Conservation (phyloP, 2,888 invertebrate genomes). For the Nebria brevicollis region DNA sequence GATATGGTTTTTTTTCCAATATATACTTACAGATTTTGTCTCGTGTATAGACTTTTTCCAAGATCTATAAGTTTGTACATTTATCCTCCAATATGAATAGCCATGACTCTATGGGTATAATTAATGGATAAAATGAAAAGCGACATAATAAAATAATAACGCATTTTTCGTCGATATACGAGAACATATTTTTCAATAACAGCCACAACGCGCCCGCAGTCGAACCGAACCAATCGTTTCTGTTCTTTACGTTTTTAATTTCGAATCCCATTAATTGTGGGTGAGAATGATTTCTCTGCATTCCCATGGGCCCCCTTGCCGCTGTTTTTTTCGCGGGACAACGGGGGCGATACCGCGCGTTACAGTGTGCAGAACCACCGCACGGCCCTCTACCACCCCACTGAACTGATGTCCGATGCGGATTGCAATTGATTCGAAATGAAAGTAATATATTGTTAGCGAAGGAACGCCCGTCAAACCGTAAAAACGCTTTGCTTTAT, state of each 20-base stretch:
- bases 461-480: slow-evolving; percentile 58
- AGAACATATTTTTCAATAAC: slow-evolving; percentile 47
- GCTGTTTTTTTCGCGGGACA: slow-evolving; percentile 3
- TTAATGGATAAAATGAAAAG: too few relatives aligned
- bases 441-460: slow-evolving; percentile 63
- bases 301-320: slow-evolving; percentile 25
- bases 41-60: too few relatives aligned
- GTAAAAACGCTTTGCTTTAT: slow-evolving; percentile 60
- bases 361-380: background rate
- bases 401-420: slow-evolving; percentile 50
- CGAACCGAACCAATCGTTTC: slow-evolving; percentile 52
- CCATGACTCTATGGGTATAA: too few relatives aligned
- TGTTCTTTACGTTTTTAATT: slow-evolving; percentile 62
- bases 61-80: too few relatives aligned
- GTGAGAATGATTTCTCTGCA: slow-evolving; percentile 54
- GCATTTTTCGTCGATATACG: background rate
- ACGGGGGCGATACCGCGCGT: background rate
- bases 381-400: slow-evolving; percentile 7
- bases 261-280: slow-evolving; percentile 62
- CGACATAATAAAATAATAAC: background rate
- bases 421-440: slow-evolving; percentile 63
- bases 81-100: too few relatives aligned
- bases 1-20: too few relatives aligned
- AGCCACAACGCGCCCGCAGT: slow-evolving; percentile 32
- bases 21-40: too few relatives aligned